Conservation (phyloP, 2,888 invertebrate species). For the Plagodis dolabraria region DNA sequence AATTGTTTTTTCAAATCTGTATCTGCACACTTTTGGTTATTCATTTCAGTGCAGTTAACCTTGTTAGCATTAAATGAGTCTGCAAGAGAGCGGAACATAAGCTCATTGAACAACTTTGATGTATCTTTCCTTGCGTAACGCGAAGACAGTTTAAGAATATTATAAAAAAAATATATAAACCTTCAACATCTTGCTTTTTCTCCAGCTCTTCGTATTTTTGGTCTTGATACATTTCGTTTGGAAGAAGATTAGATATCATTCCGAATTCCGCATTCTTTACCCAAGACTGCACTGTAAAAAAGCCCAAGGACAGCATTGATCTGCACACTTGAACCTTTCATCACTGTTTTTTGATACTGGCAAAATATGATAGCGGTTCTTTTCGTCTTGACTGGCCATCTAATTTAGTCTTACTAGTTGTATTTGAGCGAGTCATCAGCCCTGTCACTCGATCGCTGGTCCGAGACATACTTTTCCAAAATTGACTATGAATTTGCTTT, state of each 20-base stretch:
- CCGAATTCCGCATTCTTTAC: constrained; percentile 28
- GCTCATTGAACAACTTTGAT: constrained; percentile 39
- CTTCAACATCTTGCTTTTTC: constrained; percentile 1
- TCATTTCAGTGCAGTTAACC: constrained; percentile 27
- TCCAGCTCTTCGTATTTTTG: constrained; percentile 1
- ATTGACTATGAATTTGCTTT: too few relatives aligned
- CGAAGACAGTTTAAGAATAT: constrained; percentile 40
- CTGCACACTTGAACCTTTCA: constrained; percentile 33
- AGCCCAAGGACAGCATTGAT: constrained; percentile 30
- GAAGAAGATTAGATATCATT: constrained; percentile 10
- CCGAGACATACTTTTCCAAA: too few relatives aligned
- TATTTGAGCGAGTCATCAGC: too few relatives aligned
- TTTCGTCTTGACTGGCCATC: too few relatives aligned
- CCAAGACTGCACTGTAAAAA: constrained; percentile 35
- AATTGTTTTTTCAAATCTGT: constrained; percentile 41
- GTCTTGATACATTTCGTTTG: not conserved
- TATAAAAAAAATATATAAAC: constrained; percentile 22
- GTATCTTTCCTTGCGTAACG: constrained; percentile 36
- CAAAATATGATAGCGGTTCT: not conserved
- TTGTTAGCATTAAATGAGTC: constrained; percentile 37
- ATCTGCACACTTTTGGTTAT: constrained; percentile 30
- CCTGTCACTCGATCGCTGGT: too few relatives aligned
- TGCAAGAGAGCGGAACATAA: constrained; percentile 28
- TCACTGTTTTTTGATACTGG: not conserved
- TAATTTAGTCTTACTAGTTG: not conserved